A percentile compares a stretch with the other conserved stretches of the same genome.
Evolutionary conservation across 2,113 vertebrate species (phyloP).

Genomic region (Myocastor coypus): DNA sequence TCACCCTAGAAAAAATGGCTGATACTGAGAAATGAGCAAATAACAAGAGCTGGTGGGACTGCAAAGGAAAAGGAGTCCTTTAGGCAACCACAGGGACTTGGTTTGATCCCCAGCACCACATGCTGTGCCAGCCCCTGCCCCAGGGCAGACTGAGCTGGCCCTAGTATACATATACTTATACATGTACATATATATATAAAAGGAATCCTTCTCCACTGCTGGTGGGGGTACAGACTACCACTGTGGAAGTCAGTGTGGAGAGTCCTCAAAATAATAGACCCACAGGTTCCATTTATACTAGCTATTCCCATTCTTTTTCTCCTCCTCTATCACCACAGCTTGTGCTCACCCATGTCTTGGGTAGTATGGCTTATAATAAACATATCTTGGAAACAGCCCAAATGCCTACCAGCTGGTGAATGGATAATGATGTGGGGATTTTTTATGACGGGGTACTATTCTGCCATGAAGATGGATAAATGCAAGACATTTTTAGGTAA

Average conservation of each 20-base stretch:
- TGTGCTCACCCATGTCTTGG: neutral
- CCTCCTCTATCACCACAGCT: neutral
- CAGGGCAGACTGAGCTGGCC: too few relatives aligned
- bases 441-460: neutral
- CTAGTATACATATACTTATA: too few relatives aligned
- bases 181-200: too few relatives aligned
- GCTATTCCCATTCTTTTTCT: neutral
- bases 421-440: neutral
- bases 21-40: neutral
- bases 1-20: neutral
- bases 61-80: too few relatives aligned
- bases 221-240: neutral
- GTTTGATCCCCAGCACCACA: too few relatives aligned
- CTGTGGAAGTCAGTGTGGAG: neutral
- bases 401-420: neutral
- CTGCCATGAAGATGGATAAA: neutral
- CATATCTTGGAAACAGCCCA: neutral
- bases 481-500: neutral
- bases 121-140: too few relatives aligned
- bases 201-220: too few relatives aligned
- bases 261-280: neutral
- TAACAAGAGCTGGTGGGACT: too few relatives aligned
- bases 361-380: neutral
- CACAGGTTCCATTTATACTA: neutral
- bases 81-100: too few relatives aligned